Conservation (phyloP, 2,797 vertebrate species). For the Anisognathus igniventris region DNA sequence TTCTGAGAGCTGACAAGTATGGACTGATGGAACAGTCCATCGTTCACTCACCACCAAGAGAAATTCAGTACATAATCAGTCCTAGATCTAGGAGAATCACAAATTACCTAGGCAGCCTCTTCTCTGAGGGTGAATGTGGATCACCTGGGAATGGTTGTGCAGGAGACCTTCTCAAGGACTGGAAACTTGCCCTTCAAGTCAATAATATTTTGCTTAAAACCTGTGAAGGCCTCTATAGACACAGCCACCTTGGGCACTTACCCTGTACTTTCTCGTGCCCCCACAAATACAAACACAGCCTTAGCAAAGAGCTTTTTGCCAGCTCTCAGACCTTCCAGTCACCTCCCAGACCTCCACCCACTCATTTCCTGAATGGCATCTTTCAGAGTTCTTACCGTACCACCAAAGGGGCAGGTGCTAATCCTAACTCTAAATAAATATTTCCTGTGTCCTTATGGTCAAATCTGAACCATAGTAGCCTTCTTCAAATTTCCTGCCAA, state of each 20-base stretch:
- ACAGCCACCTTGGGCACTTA: neutral
- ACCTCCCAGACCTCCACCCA: constrained; percentile 59
- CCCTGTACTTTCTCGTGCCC: neutral
- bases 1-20: neutral
- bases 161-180: neutral
- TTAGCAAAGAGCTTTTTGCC: constrained; percentile 29
- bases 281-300: neutral
- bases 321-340: constrained; percentile 32
- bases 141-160: neutral
- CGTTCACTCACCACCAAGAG: neutral
- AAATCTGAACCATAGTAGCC: neutral
- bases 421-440: constrained; percentile 75
- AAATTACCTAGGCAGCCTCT: neutral
- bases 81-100: neutral
- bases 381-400: constrained; percentile 57
- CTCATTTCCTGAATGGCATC: constrained; percentile 67
- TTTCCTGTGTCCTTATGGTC: constrained; percentile 65
- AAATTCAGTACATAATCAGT: neutral
- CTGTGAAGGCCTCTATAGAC: neutral
- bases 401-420: constrained; percentile 61
- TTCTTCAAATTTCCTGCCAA: neutral
- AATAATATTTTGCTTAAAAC: neutral
- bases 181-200: neutral
- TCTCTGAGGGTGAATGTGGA: neutral
- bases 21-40: neutral